Base-by-base conservation (phyloP, 2,888 invertebrate species). In the Lordiphosa andalusiaca region DNA sequence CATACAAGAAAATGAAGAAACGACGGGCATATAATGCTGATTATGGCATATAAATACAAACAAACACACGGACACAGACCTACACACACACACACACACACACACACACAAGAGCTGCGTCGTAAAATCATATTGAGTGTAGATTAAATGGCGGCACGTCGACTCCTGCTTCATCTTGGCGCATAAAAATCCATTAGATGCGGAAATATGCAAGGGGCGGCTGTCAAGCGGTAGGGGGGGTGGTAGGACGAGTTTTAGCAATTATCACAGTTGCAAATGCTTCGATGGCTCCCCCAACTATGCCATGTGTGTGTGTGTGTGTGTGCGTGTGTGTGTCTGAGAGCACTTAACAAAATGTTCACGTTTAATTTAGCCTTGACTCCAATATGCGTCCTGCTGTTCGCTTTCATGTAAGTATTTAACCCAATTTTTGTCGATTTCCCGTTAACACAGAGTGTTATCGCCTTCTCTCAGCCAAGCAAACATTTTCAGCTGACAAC, bases 71-170 rank as follows among this genome's bases (percentile, higher is more conserved):
- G 47, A 30, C 44, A 44, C 5, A 16, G 53, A 19, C 2, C 19
- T 19, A 46, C 66, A 60, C 55, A 21, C 57, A n/a, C 40, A 46
- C 37, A 58, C 49, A 46, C 37, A 58, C 49, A 50, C 39, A 61
- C 35, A 63, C 16, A 16, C 16, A 16, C 16, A 63, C 62, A 63
- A 62, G 62, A 39, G 77, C 77, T 81, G 77, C 50, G 77, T 64
- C 71, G 70, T 71, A 67, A 77, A 77, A 77, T 77, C 78, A 75
- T 78, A 82, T 78, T 78, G 78, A 75, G 78, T 80, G 75, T 78
- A 67, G 78, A 73, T 82, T 82, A 75, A 80, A 82, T 73, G 82
- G 69, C 76, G 52, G 82, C 78, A 82, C 75, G 82, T 75, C 71
- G 78, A 52, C 46, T 60, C 44, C 53, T 52, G 40, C 50, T 33